These are phyloP conservation scores for Philonicus albiceps DNA, from an alignment of 2,888 invertebrate genomes.

Conservation along the genomic window DNA sequence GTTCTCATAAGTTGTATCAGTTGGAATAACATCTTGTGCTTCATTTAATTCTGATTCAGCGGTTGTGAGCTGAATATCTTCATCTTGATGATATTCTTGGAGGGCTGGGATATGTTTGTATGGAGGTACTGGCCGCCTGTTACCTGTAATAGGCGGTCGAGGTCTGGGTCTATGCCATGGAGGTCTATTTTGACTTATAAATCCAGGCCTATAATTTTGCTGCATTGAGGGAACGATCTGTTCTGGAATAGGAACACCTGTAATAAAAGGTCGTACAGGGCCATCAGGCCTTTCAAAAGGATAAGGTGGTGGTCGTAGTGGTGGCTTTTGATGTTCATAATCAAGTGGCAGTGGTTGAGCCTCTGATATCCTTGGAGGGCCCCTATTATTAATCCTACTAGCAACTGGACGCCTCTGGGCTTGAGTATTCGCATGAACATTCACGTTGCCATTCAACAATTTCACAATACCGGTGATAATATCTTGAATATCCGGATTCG, in stretches of 20 bases:
- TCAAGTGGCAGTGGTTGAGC: constrained; percentile 73
- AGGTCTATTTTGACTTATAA: constrained; percentile 68
- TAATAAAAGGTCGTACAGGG: constrained; percentile 69
- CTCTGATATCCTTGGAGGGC: constrained; percentile 86
- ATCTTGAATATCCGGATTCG: constrained; percentile 84
- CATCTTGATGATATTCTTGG: constrained; percentile 57
- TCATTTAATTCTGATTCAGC: constrained; percentile 52
- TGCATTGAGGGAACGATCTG: constrained; percentile 72
- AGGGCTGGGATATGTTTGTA: constrained; percentile 71
- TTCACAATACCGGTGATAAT: constrained; percentile 91
- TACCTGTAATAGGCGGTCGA: constrained; percentile 63
- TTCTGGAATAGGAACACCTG: constrained; percentile 77
- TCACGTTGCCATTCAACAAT: constrained; percentile 86
- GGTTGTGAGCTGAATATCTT: constrained; percentile 63
- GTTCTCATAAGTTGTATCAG: constrained; percentile 57
- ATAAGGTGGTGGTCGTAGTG: constrained; percentile 69
- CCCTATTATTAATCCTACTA: constrained; percentile 87
- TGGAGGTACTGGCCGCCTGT: constrained; percentile 68
- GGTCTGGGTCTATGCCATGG: constrained; percentile 75
- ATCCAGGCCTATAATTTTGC: constrained; percentile 67
- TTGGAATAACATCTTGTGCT: constrained; percentile 55
- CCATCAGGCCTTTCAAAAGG: constrained; percentile 77
- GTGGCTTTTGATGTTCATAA: constrained; percentile 60
- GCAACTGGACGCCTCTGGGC: constrained; percentile 73
- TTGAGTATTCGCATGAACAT: constrained; percentile 80